Evolutionary conservation across 92 coral and sea anemone species (phyloP).

Genomic region (Zoanthus gigantus): DNA sequence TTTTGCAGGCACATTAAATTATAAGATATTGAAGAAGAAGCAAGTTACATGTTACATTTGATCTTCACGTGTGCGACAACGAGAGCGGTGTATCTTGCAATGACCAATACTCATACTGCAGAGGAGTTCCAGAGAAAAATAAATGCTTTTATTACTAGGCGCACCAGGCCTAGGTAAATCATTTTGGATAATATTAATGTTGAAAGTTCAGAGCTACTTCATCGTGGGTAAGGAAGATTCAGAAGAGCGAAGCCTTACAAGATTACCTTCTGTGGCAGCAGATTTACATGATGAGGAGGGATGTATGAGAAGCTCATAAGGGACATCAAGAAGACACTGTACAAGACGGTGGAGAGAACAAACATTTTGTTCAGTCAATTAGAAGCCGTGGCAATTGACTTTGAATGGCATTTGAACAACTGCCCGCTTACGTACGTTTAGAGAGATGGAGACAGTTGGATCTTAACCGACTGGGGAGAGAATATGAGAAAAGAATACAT

Average conservation of each 20-base stretch:
- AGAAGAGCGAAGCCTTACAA: background rate
- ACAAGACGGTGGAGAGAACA: background rate
- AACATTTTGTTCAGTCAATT: background rate
- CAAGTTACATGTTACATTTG: too few relatives aligned
- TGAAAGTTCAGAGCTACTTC: background rate
- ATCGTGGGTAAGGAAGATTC: background rate
- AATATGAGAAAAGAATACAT: slow-evolving; percentile 37
- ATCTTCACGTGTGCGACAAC: too few relatives aligned
- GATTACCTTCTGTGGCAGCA: too few relatives aligned
- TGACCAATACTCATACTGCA: too few relatives aligned
- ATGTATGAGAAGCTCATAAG: too few relatives aligned
- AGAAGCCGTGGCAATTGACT: background rate
- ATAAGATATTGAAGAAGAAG: too few relatives aligned
- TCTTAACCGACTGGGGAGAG: slow-evolving; percentile 54
- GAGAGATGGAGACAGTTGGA: slow-evolving; percentile 52
- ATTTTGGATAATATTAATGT: background rate
- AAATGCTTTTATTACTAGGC: too few relatives aligned
- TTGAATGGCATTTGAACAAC: background rate
- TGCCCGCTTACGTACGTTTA: slow-evolving; percentile 35
- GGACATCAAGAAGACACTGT: background rate
- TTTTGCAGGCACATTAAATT: too few relatives aligned
- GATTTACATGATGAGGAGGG: too few relatives aligned
- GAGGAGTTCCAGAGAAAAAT: too few relatives aligned
- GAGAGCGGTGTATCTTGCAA: too few relatives aligned
- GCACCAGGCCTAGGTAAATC: background rate